Evolutionary conservation across 2,888 invertebrate species (phyloP).

Genomic region (Deilephila porcellus): DNA sequence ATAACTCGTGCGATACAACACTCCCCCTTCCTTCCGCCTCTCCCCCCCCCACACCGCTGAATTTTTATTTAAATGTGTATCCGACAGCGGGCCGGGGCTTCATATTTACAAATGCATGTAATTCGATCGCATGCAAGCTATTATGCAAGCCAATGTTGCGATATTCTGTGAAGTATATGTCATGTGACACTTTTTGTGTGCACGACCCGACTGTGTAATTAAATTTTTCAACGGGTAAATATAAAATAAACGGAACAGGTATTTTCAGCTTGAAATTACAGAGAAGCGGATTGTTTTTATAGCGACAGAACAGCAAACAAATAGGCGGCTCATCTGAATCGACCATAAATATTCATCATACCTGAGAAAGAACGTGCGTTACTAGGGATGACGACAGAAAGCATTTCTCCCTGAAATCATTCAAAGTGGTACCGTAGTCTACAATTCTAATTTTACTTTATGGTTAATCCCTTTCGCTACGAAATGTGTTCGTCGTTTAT

Average conservation of each 20-base stretch:
- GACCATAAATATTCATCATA: too few relatives aligned
- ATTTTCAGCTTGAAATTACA: too few relatives aligned
- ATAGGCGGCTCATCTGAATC: too few relatives aligned
- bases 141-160: background rate
- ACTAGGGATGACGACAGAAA: too few relatives aligned
- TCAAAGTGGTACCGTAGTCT: background rate
- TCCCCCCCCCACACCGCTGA: background rate
- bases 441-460: background rate
- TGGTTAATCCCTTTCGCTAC: background rate
- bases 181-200: background rate
- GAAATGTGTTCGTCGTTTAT: background rate
- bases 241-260: background rate
- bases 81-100: background rate
- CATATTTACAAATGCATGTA: constrained; percentile 12
- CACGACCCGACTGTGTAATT: background rate
- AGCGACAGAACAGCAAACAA: too few relatives aligned
- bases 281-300: too few relatives aligned
- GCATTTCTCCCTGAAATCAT: too few relatives aligned
- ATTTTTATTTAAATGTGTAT: constrained; percentile 10
- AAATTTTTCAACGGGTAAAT: background rate
- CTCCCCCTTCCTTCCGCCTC: background rate
- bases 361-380: too few relatives aligned
- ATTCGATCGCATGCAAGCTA: background rate
- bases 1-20: background rate
- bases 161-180: background rate